A percentile compares a stretch with the other conserved stretches of the same genome.
phyloP scores from a whole-genome alignment of 2,888 invertebrate species.

The Tanaodytes sp. region DNA sequence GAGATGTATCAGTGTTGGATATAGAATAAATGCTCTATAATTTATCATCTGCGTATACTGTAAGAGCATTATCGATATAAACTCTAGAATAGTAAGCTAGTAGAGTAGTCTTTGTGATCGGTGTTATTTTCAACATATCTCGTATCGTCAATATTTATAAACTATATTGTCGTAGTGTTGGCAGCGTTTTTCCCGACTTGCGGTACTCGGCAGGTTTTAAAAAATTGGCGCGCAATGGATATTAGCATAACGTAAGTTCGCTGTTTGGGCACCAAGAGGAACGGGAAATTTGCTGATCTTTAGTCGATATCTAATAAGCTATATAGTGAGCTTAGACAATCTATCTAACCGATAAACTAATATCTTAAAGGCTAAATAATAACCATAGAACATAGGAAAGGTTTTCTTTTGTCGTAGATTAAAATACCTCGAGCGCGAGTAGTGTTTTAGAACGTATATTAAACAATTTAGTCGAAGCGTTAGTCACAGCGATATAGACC shows the following conservation, averaged over 20 bases:
- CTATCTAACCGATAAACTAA: constrained; percentile 70
- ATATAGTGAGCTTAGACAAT: constrained; percentile 69
- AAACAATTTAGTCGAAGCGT: constrained; percentile 67
- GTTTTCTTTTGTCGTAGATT: constrained; percentile 71
- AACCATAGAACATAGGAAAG: constrained; percentile 70
- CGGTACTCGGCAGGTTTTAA: constrained; percentile 34
- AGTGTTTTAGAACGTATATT: constrained; percentile 67
- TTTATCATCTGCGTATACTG: constrained; percentile 69
- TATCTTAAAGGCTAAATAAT: constrained; percentile 67
- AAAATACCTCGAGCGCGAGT: constrained; percentile 66
- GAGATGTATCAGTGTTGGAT: constrained; percentile 71
- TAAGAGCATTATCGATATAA: constrained; percentile 69
- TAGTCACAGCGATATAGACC: constrained; percentile 70
- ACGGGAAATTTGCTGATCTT: constrained; percentile 61
- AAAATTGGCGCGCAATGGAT: constrained; percentile 16
- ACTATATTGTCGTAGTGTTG: constrained; percentile 69
- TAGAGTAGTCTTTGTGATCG: constrained; percentile 73
- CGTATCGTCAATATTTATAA: constrained; percentile 69
- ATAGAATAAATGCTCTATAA: constrained; percentile 71
- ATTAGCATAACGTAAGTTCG: constrained; percentile 16
- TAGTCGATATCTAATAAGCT: constrained; percentile 71
- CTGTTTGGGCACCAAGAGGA: constrained; percentile 32
- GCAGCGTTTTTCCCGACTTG: constrained; percentile 59
- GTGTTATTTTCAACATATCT: constrained; percentile 70
- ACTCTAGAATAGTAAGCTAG: constrained; percentile 71